Conservation (phyloP, 2,888 invertebrate species). For the Limnephilus rhombicus region DNA sequence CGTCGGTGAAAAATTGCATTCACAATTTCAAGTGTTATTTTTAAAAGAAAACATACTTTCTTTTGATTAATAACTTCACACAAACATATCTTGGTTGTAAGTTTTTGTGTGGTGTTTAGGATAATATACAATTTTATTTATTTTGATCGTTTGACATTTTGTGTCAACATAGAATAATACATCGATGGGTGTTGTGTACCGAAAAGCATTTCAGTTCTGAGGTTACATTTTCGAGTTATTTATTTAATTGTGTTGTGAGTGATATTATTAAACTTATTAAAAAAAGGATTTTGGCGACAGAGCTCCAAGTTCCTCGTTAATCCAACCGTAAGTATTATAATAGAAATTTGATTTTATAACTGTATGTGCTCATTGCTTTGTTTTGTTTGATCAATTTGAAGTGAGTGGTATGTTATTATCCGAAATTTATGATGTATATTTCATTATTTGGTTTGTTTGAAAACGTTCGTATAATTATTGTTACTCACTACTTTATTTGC, state of each 20-base stretch:
- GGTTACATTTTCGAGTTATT: constrained; percentile 25
- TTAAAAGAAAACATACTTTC: constrained; percentile 51
- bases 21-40: constrained; percentile 52
- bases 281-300: constrained; percentile 30
- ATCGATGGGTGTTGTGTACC: constrained; percentile 58
- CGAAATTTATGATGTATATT: neutral
- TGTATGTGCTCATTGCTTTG: constrained; percentile 22
- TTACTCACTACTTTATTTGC: neutral
- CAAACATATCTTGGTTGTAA: constrained; percentile 12
- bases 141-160: constrained; percentile 59
- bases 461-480: neutral
- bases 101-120: constrained; percentile 12
- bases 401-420: constrained; percentile 13
- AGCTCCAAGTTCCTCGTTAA: neutral
- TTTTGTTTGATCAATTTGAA: constrained; percentile 44
- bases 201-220: constrained; percentile 50
- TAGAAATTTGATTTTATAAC: neutral
- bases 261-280: constrained; percentile 16
- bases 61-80: neutral
- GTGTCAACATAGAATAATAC: constrained; percentile 56
- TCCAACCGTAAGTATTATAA: constrained; percentile 33
- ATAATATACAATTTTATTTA: constrained; percentile 27
- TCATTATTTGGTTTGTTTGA: neutral
- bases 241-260: constrained; percentile 27
- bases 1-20: constrained; percentile 40